Conservation (phyloP, 2,888 invertebrate species). For the Lasioglossum pauxillum region DNA sequence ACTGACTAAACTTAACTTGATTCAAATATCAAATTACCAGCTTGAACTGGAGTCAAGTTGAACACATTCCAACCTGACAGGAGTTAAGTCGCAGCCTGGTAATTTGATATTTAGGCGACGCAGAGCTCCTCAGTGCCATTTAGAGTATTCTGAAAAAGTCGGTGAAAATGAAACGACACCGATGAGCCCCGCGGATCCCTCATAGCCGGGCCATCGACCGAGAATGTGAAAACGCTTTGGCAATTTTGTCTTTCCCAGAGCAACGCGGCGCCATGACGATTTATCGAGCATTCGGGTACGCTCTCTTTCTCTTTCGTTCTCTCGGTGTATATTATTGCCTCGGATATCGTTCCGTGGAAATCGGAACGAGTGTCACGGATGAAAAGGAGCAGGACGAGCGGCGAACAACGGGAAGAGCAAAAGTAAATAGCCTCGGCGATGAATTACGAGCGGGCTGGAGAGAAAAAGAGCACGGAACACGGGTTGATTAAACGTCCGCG, state of each 20-base stretch:
- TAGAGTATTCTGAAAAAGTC: background rate
- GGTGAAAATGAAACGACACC: background rate
- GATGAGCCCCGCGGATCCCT: background rate
- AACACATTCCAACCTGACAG: background rate
- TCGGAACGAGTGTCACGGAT: slow-evolving; percentile 5
- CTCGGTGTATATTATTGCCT: slow-evolving; percentile 35
- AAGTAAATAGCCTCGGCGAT: slow-evolving; percentile 51
- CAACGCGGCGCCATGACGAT: slow-evolving; percentile 8
- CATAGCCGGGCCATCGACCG: background rate
- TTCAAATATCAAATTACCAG: background rate
- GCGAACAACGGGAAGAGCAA: slow-evolving; percentile 10
- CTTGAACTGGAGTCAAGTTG: background rate
- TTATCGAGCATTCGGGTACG: slow-evolving; percentile 24
- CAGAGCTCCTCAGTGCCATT: background rate
- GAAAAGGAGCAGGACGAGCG: background rate
- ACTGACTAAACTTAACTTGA: background rate
- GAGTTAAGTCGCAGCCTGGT: background rate
- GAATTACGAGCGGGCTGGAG: slow-evolving; percentile 48
- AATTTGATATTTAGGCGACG: background rate
- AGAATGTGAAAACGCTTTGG: background rate
- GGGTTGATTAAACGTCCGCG: slow-evolving; percentile 75
- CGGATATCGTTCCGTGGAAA: slow-evolving; percentile 32
- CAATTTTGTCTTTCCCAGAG: background rate
- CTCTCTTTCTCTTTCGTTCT: background rate
- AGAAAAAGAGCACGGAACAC: slow-evolving; percentile 26